A percentile compares a stretch with the other conserved stretches of the same genome.
phyloP scores from a whole-genome alignment of 2,888 invertebrate genomes.

The Coleophora flavipennella region DNA sequence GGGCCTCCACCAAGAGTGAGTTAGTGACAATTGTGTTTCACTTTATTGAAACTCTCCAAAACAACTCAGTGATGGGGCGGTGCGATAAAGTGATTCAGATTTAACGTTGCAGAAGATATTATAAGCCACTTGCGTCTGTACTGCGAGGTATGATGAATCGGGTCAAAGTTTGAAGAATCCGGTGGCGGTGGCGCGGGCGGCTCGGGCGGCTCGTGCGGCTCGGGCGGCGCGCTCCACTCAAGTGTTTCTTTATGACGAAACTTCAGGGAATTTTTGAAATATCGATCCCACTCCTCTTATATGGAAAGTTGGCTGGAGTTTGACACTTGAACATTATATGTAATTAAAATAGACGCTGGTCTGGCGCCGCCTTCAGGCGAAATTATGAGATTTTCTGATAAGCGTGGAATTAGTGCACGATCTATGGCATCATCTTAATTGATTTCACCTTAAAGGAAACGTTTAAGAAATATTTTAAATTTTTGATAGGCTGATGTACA shows the following conservation, averaged over 20 bases:
- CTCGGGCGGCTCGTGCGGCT: too few species aligned
- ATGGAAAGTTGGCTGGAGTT: slow-evolving; percentile 26
- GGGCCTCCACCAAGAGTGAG: too few species aligned
- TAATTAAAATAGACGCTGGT: background rate
- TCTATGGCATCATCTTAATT: too few species aligned
- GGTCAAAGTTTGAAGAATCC: slow-evolving; percentile 45
- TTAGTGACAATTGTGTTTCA: too few species aligned
- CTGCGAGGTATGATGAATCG: slow-evolving; percentile 50
- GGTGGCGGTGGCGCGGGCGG: slow-evolving; percentile 26
- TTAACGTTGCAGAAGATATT: slow-evolving; percentile 53
- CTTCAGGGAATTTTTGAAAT: slow-evolving; percentile 51
- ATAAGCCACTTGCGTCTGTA: slow-evolving; percentile 35
- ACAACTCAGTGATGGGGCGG: too few species aligned
- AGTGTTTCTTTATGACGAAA: slow-evolving; percentile 60
- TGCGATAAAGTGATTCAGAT: slow-evolving; percentile 38
- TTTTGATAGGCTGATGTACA: too few species aligned
- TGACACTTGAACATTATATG: slow-evolving; percentile 24
- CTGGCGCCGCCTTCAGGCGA: too few species aligned
- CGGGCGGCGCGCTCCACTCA: slow-evolving; percentile 23
- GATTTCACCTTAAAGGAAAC: too few species aligned
- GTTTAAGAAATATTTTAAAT: too few species aligned
- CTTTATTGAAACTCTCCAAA: too few species aligned
- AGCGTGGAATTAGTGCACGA: too few species aligned
- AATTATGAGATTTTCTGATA: too few species aligned
- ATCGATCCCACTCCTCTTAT: slow-evolving; percentile 42